phyloP scores from a whole-genome alignment of 2,888 invertebrate species.

The Leptinotarsa juncta region DNA sequence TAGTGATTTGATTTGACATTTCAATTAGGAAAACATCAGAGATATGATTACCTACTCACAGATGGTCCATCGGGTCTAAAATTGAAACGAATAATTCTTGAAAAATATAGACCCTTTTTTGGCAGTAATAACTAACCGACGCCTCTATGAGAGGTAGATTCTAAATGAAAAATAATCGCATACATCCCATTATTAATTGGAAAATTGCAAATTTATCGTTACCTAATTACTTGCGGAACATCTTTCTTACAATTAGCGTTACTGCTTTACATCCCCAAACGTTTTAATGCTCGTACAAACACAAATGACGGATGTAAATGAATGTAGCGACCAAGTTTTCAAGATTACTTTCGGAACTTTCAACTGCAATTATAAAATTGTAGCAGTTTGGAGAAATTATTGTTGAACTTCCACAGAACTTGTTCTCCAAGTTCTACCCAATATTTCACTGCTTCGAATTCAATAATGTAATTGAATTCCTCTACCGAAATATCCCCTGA shows the following conservation, averaged over 20 bases:
- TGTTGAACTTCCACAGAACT: constrained; percentile 34
- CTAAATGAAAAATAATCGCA: no score
- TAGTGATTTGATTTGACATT: no score
- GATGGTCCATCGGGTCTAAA: no score
- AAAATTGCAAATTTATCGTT: no score
- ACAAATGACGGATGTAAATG: constrained; percentile 40
- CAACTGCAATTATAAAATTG: constrained; percentile 40
- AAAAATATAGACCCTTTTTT: no score
- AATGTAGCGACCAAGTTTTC: constrained; percentile 31
- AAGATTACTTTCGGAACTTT: constrained; percentile 37
- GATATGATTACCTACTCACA: no score
- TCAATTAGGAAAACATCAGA: no score
- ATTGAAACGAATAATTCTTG: no score
- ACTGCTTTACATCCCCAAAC: constrained; percentile 17
- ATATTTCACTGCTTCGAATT: constrained; percentile 36
- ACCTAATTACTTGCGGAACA: background rate
- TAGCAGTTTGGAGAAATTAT: constrained; percentile 37
- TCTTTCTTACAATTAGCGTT: background rate
- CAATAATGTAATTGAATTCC: constrained; percentile 36
- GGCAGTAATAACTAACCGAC: no score
- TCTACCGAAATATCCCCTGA: constrained; percentile 20
- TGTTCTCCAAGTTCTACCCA: constrained; percentile 28
- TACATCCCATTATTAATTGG: no score
- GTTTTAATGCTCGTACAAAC: constrained; percentile 33
- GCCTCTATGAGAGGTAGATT: no score